phyloP scores from a whole-genome alignment of 2,113 vertebrate species.

The Seriola rivoliana region DNA sequence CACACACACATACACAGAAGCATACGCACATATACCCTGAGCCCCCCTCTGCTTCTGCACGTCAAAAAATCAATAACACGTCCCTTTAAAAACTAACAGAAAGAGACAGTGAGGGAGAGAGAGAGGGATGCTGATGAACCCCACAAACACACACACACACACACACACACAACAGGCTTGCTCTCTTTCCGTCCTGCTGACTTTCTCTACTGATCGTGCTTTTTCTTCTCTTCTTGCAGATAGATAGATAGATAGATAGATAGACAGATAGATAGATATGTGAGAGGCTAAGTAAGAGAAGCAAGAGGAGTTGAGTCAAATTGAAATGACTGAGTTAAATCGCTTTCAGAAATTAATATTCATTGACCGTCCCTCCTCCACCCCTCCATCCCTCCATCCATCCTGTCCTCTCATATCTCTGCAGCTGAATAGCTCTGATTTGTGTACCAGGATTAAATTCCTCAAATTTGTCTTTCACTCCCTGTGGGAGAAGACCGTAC shows the following conservation, averaged over 20 bases:
- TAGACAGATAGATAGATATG: conserved; percentile 13
- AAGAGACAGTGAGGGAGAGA: conserved; percentile 63
- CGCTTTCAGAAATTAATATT: conserved; percentile 63
- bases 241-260: conserved; percentile 38
- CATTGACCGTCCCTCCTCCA: conserved; percentile 46
- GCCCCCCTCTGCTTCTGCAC: conserved; percentile 36
- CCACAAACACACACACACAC: conserved; percentile 7
- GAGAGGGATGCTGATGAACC: conserved; percentile 57
- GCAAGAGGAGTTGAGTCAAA: conserved; percentile 34
- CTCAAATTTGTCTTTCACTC: conserved; percentile 75
- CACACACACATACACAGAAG: neutral
- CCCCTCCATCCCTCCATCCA: conserved; percentile 52
- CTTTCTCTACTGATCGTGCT: neutral
- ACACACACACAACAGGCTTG: conserved; percentile 7
- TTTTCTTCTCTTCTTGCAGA: neutral
- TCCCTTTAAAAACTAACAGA: conserved; percentile 72
- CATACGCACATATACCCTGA: conserved; percentile 21
- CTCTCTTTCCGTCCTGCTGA: conserved; percentile 10
- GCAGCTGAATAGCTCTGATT: conserved; percentile 67
- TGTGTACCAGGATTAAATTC: conserved; percentile 78
- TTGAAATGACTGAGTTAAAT: conserved; percentile 43
- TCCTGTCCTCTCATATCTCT: conserved; percentile 64
- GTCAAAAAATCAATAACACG: conserved; percentile 73
- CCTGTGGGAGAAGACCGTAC: conserved; percentile 64
- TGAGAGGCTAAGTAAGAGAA: neutral